Evolutionary conservation across 2,113 vertebrate genomes (phyloP), one percentile per base, ranked within the genome.

Genomic region (Indicator indicator): DNA sequence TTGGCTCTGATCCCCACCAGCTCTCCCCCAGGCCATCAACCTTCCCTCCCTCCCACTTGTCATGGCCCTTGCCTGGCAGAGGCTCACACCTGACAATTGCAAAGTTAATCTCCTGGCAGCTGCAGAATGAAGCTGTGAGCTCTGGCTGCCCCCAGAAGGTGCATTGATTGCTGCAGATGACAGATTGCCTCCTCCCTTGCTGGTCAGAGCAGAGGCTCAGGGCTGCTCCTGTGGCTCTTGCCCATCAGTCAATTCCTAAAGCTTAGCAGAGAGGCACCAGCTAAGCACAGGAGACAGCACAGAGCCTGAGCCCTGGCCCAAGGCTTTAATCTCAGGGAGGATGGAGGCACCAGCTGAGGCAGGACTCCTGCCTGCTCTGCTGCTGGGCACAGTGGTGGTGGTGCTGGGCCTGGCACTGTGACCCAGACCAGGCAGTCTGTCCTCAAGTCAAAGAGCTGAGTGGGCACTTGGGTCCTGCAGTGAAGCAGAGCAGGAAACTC

Each of bases 131-230:
- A 82, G 65, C 0, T 3, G 40, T 86, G 62, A 94, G 94, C 89
- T 85, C 91, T 0, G 2, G 63, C 91, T 82, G 89, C 91, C 94
- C 77, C 7, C 60, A 65, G 78, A 83, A 83, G 89, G 73, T 10
- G 64, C 89, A 96, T 71, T 82, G 93, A 95, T 95, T 80, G 79
- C 91, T 89, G 67, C n/a, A 79, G 73, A 81, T 85, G 95, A 96
- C 95, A 94, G 77, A 50, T 93, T 3, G 0, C 70, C 81, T 89
- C 40, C 84, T 89, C 81, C 81, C 71, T 50, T 24, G 71, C 17
- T 83, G 70, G n/a, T 86, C 58, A 17, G 12, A 89, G 83, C 86
- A 50, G 59, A 6, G 64, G 92, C 93, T 86, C 68, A n/a, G 92
- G 84, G 93, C 68, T 26, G 63, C 30, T 0, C 2, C 30, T 69